A percentile compares a stretch with the other conserved stretches of the same genome.
Conservation (phyloP, 2,888 invertebrate species). For the Malachius bipustulatus region DNA sequence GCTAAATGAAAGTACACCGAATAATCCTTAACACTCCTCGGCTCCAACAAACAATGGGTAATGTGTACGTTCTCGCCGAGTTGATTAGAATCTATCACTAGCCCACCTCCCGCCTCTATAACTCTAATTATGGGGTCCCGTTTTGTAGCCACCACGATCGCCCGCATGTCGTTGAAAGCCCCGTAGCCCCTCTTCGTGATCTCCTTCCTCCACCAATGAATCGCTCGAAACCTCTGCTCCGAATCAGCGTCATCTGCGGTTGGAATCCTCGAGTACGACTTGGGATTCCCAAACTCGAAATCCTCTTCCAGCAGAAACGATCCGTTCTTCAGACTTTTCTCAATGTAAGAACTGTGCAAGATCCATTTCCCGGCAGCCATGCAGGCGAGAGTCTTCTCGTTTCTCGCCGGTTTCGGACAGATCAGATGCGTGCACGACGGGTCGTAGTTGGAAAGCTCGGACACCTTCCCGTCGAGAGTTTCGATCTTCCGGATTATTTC, state of each 20-base stretch:
- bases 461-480: constrained; percentile 48
- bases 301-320: constrained; percentile 65
- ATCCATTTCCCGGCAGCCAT: constrained; percentile 87
- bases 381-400: constrained; percentile 78
- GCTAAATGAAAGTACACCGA: constrained; percentile 29
- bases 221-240: constrained; percentile 42
- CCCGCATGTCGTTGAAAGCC: constrained; percentile 38
- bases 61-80: constrained; percentile 43
- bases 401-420: constrained; percentile 60
- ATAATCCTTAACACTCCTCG: constrained; percentile 29
- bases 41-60: constrained; percentile 62
- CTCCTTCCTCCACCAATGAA: constrained; percentile 57
- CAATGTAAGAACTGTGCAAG: constrained; percentile 66
- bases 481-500: constrained; percentile 23
- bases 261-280: constrained; percentile 40
- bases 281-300: constrained; percentile 76
- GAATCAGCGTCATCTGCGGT: constrained; percentile 34
- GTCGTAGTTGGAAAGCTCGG: constrained; percentile 37
- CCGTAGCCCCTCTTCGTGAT: constrained; percentile 36
- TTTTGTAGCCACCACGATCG: constrained; percentile 49
- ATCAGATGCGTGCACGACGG: constrained; percentile 66
- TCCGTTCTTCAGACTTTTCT: constrained; percentile 48
- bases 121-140: constrained; percentile 54
- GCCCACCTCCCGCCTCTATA: constrained; percentile 66
- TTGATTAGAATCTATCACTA: constrained; percentile 47